Evolutionary conservation across 2,113 vertebrate species (phyloP), one percentile per base, ranked within the genome.

Genomic region (Indicator indicator): DNA sequence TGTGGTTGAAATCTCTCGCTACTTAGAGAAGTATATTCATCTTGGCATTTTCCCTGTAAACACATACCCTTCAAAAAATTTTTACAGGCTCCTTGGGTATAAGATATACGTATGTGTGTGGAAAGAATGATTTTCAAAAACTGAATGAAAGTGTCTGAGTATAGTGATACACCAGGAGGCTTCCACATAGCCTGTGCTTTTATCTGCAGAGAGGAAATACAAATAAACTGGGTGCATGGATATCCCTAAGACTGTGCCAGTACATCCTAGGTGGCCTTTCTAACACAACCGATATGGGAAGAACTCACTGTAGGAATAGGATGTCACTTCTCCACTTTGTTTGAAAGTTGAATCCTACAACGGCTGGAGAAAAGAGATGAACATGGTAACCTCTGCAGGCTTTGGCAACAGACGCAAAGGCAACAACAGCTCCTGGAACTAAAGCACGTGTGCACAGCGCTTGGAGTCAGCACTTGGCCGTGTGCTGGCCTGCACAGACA

Each of bases 341-440:
- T 70, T 73, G 63, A 73, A 79, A 94, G 75, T 73, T 92, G 88
- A 74, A 86, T 90, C 42, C 76, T 90, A 59, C 80, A 83, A 55
- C 5, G 44, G 54, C 11, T 82, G 80, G 58, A 89, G 73, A 71
- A 88, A 80, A 92, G 70, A 83, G 23, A 82, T 44, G 81, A 92
- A 87, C 87, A 63, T 55, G 46, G 78, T 83, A 87, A 91, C 91
- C 81, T 68, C 38, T 54, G 46, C 46, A 74, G 67, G 52, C 64
- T 80, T 73, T 76, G 28, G 63, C 64, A 88, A 87, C 52, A 79
- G 52, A 65, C 59, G 83, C 67, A 82, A 68, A 90, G 63, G 30
- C 9, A 12, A 70, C 28, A 40, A 13, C 12, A 8, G 55, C 83
- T 90, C 55, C 89, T 59, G 56, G 71, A 91, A 76, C 81, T 50